Percentiles rank a stretch among this genome's conserved stretches.
These are phyloP conservation scores for Manis pentadactyla DNA, from an alignment of 2,797 vertebrate genomes.

Conservation along the genomic window DNA sequence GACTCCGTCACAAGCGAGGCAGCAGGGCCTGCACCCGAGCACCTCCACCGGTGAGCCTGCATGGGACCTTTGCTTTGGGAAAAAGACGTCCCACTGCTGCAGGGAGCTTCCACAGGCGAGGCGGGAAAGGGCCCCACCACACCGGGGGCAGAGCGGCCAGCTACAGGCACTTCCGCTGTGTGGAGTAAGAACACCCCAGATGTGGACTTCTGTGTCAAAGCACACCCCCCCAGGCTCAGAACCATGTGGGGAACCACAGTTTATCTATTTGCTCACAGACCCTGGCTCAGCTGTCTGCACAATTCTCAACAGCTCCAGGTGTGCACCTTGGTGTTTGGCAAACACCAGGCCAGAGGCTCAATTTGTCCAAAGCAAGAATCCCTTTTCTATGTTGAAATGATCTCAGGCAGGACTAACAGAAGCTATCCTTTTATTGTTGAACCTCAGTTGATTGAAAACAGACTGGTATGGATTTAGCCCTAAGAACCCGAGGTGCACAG, in stretches of 20 bases:
- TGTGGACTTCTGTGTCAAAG: accelerated
- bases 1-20: too few relatives aligned
- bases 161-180: not conserved
- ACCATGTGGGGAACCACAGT: accelerated
- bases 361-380: not conserved
- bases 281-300: not conserved
- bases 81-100: not conserved
- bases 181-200: not conserved
- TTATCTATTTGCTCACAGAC: accelerated
- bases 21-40: too few relatives aligned
- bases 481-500: not conserved
- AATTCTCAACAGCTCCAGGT: not conserved
- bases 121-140: too few relatives aligned
- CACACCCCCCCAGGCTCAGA: not conserved
- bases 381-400: accelerated
- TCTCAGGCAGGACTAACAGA: not conserved
- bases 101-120: not conserved
- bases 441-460: not conserved
- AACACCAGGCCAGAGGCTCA: not conserved
- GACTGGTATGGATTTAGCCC: accelerated
- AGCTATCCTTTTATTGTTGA: accelerated
- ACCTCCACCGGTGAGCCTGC: not conserved
- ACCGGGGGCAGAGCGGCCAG: not conserved
- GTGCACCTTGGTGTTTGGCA: too few relatives aligned
- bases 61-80: not conserved